Conservation (phyloP, 1,140 invertebrate genomes). For the Gonioctena quinquepunctata region DNA sequence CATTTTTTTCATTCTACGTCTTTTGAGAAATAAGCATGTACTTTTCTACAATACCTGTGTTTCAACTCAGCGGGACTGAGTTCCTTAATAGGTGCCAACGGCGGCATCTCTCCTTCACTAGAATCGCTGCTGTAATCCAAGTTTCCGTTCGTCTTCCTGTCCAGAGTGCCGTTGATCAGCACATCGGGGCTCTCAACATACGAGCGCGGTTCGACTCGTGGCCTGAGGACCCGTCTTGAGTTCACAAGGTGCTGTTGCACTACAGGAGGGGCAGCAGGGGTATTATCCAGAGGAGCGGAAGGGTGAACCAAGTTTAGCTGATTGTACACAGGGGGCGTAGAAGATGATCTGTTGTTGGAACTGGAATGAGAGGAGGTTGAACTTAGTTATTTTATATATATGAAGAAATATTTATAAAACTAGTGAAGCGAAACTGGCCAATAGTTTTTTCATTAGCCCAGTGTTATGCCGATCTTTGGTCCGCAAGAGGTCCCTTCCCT, state of each 20-base stretch:
- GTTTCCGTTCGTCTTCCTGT: slow-evolving; percentile 59
- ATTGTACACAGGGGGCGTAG: slow-evolving; percentile 10
- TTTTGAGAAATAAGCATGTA: too few species aligned
- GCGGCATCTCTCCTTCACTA: slow-evolving; percentile 65
- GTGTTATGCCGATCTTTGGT: too few species aligned
- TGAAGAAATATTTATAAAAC: too few species aligned
- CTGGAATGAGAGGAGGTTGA: too few species aligned
- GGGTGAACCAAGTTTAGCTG: slow-evolving; percentile 21
- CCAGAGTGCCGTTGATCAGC: slow-evolving; percentile 62
- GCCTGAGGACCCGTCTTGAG: slow-evolving; percentile 69
- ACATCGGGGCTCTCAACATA: slow-evolving; percentile 73
- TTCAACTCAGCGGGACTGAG: slow-evolving; percentile 70
- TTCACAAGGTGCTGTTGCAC: slow-evolving; percentile 29
- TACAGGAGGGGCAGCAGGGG: neutral
- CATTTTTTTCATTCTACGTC: too few species aligned
- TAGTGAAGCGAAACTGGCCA: too few species aligned
- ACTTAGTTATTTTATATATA: too few species aligned
- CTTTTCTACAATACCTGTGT: too few species aligned
- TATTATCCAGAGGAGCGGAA: neutral
- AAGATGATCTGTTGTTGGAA: slow-evolving; percentile 18
- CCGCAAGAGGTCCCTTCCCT: too few species aligned
- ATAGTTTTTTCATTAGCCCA: too few species aligned
- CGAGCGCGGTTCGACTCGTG: slow-evolving; percentile 76
- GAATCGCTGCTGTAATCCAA: slow-evolving; percentile 57
- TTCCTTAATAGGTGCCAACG: slow-evolving; percentile 67